A percentile compares a stretch with the other conserved stretches of the same genome.
Evolutionary conservation across 2,888 invertebrate genomes (phyloP).

Genomic region (Euproctis similis): DNA sequence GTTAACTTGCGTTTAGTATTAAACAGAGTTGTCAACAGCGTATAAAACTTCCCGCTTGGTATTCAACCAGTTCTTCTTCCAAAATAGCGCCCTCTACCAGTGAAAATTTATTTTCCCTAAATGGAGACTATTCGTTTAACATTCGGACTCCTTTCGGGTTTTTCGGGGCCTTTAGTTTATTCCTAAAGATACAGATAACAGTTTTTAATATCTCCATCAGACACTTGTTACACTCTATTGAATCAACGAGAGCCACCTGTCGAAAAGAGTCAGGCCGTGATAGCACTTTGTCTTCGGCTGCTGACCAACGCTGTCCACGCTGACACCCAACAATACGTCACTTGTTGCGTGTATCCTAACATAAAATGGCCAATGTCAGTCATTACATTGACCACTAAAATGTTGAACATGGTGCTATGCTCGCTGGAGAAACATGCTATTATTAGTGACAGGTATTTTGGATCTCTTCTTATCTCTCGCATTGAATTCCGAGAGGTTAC

Average conservation of each 20-base stretch:
- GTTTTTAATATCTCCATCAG: too few species aligned
- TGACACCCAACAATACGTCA: slow-evolving; percentile 13
- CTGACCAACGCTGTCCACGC: slow-evolving; percentile 32
- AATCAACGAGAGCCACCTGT: slow-evolving; percentile 45
- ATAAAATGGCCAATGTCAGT: slow-evolving; percentile 44
- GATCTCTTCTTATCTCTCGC: neutral
- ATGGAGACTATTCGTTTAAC: too few species aligned
- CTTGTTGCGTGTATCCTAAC: slow-evolving; percentile 46
- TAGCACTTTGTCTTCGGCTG: slow-evolving; percentile 39
- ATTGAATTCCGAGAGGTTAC: too few species aligned
- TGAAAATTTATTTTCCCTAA: too few species aligned
- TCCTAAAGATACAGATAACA: too few species aligned
- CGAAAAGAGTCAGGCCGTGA: slow-evolving; percentile 45
- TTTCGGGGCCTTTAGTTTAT: too few species aligned
- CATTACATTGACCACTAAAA: slow-evolving; percentile 29
- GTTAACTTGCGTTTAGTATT: too few species aligned
- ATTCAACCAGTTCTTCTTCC: too few species aligned
- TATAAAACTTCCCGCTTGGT: too few species aligned
- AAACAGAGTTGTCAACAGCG: too few species aligned
- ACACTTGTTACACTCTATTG: slow-evolving; percentile 44
- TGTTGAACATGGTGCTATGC: slow-evolving; percentile 36
- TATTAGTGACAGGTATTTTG: slow-evolving; percentile 44
- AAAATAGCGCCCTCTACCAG: too few species aligned
- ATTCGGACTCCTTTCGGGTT: too few species aligned
- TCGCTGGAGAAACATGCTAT: slow-evolving; percentile 41